These are phyloP conservation scores for Cinclus mexicanus DNA, from an alignment of 2,113 vertebrate species.

Conservation along the genomic window DNA sequence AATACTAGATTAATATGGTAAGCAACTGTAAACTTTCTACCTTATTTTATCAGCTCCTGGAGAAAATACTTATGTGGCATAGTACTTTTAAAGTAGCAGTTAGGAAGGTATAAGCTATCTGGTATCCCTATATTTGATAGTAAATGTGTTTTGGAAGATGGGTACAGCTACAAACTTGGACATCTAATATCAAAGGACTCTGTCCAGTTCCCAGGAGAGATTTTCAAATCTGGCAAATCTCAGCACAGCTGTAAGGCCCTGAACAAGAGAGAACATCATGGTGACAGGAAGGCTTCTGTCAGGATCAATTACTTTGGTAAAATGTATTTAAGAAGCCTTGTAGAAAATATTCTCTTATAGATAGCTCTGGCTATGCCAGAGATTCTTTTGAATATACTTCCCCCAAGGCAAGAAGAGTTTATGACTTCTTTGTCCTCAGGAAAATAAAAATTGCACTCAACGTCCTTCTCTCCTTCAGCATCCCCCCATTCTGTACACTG, in stretches of 20 bases:
- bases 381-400: background rate
- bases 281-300: slow-evolving; percentile 31
- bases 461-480: background rate
- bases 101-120: background rate
- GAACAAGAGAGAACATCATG: background rate
- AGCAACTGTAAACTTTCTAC: background rate
- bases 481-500: background rate
- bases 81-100: background rate
- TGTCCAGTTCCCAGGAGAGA: background rate
- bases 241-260: slow-evolving; percentile 1
- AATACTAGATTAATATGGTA: background rate
- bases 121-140: background rate
- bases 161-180: background rate
- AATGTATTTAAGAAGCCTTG: background rate
- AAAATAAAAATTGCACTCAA: background rate
- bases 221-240: background rate
- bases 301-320: background rate
- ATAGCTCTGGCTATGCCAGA: background rate
- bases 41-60: background rate
- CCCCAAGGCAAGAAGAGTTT: slow-evolving; percentile 10
- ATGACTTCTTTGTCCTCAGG: slow-evolving; percentile 9
- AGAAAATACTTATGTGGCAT: background rate
- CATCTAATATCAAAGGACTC: background rate
- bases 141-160: background rate
- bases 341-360: background rate